Conservation (phyloP, 2,797 vertebrate species). For the Neostethus bicornis region DNA sequence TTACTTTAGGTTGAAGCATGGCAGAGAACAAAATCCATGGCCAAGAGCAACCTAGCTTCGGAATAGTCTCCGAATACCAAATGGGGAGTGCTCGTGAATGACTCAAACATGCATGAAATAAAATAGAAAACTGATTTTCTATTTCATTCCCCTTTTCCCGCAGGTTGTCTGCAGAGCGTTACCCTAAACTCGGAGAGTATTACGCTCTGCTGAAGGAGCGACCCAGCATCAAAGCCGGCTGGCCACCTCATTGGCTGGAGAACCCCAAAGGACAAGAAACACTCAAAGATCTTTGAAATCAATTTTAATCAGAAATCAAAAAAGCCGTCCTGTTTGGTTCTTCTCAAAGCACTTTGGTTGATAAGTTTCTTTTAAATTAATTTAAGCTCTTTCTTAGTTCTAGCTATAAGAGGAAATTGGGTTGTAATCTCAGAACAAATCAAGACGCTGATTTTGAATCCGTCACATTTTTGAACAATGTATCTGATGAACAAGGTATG, state of each 20-base stretch:
- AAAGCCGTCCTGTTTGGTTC: background rate
- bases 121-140: no score
- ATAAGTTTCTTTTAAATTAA: background rate
- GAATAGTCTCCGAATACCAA: no score
- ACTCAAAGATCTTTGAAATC: constrained; percentile 70
- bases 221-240: constrained; percentile 76
- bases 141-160: background rate
- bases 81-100: no score
- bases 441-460: background rate
- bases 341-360: no score
- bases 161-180: constrained; percentile 68
- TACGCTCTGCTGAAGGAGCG: constrained; percentile 71
- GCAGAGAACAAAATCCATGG: no score
- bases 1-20: no score
- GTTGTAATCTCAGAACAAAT: background rate
- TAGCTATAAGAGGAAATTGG: background rate
- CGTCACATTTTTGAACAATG: background rate
- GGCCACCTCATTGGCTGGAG: constrained; percentile 80
- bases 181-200: constrained; percentile 72
- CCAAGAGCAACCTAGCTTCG: no score
- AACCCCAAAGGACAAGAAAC: constrained; percentile 54
- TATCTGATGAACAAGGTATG: background rate
- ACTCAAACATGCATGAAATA: no score
- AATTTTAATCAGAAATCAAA: background rate
- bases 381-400: background rate